These are phyloP conservation scores for Chiloscyllium plagiosum DNA, from an alignment of 2,113 vertebrate genomes.

Conservation along the genomic window DNA sequence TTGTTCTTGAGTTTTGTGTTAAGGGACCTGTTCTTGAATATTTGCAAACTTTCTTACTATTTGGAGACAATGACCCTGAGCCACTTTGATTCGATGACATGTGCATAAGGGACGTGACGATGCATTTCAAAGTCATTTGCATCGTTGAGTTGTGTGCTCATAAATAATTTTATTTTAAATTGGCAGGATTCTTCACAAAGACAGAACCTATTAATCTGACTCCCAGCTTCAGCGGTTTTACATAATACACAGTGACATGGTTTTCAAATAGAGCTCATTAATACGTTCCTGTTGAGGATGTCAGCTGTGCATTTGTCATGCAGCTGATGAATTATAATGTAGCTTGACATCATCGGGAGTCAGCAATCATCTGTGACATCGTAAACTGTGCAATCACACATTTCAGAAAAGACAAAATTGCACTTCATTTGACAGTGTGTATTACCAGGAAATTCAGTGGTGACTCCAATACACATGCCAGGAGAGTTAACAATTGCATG, in stretches of 20 bases:
- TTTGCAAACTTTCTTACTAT: background rate
- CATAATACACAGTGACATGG: background rate
- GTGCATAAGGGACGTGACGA: background rate
- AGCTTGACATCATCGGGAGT: background rate
- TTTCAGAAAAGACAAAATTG: background rate
- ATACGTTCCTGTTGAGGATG: background rate
- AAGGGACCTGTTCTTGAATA: background rate
- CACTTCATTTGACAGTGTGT: background rate
- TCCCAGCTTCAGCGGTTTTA: background rate
- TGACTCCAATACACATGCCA: background rate
- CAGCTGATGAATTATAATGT: background rate
- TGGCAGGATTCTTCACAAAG: background rate
- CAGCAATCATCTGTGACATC: background rate
- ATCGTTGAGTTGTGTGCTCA: background rate
- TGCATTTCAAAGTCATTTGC: background rate
- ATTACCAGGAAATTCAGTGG: background rate
- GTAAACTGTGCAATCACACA: background rate
- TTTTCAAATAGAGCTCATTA: background rate
- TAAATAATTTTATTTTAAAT: constrained; percentile 10
- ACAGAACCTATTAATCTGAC: background rate
- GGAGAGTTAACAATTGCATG: background rate
- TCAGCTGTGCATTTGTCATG: background rate
- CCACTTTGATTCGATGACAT: background rate
- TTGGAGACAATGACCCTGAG: background rate
- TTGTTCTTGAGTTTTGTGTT: background rate